phyloP scores from a whole-genome alignment of 92 coral and sea anemone species.

The Galaxea fascicularis region DNA sequence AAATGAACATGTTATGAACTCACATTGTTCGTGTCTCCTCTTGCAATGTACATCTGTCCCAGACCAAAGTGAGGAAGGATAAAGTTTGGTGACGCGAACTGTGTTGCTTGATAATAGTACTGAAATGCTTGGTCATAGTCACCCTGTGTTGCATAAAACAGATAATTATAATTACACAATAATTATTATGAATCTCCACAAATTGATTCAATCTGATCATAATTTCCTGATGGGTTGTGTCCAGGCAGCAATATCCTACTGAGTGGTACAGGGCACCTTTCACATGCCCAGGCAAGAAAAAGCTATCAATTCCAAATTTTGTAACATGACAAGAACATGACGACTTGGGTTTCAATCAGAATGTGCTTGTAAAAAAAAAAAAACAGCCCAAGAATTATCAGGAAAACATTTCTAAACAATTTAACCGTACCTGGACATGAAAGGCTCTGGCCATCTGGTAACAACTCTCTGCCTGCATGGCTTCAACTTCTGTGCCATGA shows the following conservation, averaged over 20 bases:
- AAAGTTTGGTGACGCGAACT: conserved; percentile 95
- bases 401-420: background rate
- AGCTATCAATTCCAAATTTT: too few relatives aligned
- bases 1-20: conserved; percentile 27
- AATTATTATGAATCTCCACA: background rate
- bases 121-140: conserved; percentile 98
- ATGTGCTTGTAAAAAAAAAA: too few relatives aligned
- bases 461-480: conserved; percentile 99
- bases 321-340: too few relatives aligned
- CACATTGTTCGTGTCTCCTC: conserved; percentile 95
- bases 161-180: too few relatives aligned
- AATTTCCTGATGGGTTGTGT: background rate
- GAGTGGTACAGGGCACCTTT: too few relatives aligned
- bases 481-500: conserved; percentile 99
- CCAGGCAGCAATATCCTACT: too few relatives aligned
- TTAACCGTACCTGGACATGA: conserved; percentile 81
- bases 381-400: background rate
- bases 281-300: too few relatives aligned
- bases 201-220: background rate
- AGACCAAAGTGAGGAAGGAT: conserved; percentile 98
- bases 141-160: conserved; percentile 52
- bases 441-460: conserved; percentile 97
- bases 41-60: conserved; percentile 98
- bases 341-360: too few relatives aligned
- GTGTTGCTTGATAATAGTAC: conserved; percentile 97